Evolutionary conservation across 2,113 vertebrate genomes (phyloP).

Genomic region (Raphicerus campestris): DNA sequence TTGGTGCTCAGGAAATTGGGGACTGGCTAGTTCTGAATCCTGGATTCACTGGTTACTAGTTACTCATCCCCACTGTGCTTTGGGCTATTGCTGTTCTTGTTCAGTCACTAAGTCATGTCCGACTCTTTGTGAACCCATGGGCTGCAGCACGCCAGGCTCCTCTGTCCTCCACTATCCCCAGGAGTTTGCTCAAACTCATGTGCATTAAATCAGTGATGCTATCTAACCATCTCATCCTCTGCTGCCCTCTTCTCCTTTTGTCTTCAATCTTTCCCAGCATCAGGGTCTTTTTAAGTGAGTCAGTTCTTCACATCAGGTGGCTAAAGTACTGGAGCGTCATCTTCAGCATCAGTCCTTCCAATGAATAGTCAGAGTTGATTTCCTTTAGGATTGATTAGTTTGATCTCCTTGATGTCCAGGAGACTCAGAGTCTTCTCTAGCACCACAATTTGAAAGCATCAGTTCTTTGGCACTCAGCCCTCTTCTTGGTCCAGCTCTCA

Average conservation of each 20-base stretch:
- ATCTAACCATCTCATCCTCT: not conserved
- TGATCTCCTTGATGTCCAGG: not conserved
- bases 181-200: not conserved
- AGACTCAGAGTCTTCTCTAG: not conserved
- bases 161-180: not conserved
- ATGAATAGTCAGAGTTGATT: not conserved
- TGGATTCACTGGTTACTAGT: not conserved
- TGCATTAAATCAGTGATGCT: not conserved
- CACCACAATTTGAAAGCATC: not conserved
- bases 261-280: not conserved
- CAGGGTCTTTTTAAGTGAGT: not conserved
- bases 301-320: not conserved
- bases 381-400: not conserved
- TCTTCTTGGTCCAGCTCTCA: not conserved
- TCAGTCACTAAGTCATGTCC: not conserved
- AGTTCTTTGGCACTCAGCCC: not conserved
- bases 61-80: not conserved
- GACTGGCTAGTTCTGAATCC: not conserved
- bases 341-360: not conserved
- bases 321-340: not conserved
- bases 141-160: not conserved
- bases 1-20: not conserved
- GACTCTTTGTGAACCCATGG: not conserved
- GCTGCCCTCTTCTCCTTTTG: not conserved
- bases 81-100: not conserved